Evolutionary conservation across 2,797 vertebrate species (phyloP).

Genomic region (Zonotrichia albicollis): DNA sequence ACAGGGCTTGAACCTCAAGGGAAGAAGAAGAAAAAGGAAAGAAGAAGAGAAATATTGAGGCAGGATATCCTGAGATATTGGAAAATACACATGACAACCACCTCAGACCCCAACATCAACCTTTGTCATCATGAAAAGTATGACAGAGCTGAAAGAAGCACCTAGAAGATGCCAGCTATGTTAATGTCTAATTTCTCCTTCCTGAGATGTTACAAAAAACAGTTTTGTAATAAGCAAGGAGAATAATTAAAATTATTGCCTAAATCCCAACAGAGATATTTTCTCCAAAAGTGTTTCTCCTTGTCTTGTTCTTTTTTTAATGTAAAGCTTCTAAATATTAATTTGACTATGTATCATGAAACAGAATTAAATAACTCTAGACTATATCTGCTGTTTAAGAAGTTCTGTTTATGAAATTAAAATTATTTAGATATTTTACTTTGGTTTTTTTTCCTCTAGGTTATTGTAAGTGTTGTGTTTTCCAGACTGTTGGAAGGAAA

Average conservation of each 20-base stretch:
- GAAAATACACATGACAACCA: neutral
- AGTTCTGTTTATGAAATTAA: neutral
- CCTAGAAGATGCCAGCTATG: neutral
- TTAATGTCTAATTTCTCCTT: neutral
- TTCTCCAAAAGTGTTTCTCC: neutral
- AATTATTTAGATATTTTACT: neutral
- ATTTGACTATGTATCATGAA: neutral
- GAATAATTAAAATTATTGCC: neutral
- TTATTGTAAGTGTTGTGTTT: neutral
- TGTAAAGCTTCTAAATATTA: neutral
- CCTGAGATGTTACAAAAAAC: neutral
- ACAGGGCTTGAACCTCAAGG: neutral
- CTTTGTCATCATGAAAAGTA: neutral
- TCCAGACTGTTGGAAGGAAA: neutral
- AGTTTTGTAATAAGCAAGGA: neutral
- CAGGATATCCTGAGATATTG: neutral
- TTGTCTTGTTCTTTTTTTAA: neutral
- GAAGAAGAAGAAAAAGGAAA: neutral
- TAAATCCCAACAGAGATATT: neutral
- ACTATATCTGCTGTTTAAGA: neutral
- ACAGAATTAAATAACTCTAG: neutral
- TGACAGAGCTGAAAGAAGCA: neutral
- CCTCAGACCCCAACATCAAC: neutral
- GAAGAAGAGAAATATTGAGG: neutral
- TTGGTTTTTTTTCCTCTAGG: neutral